Percentiles rank a stretch among this genome's conserved stretches.
Conservation (phyloP, 2,113 vertebrate species). For the Pangasianodon gigas region DNA sequence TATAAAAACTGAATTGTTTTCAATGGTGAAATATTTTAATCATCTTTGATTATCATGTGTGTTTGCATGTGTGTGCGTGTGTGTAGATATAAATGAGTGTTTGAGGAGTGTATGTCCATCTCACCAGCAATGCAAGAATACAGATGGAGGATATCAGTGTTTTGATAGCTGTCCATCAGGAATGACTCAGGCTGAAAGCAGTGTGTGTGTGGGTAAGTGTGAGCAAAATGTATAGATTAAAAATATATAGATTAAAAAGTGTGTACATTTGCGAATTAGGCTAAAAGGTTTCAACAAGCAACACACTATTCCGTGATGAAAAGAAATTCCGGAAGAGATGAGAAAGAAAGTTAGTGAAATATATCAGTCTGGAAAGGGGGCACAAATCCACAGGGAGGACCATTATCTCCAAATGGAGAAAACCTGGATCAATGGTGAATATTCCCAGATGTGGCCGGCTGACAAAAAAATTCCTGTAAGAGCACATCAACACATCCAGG, state of each 20-base stretch:
- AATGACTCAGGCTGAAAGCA: constrained; percentile 69
- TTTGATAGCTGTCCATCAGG: constrained; percentile 76
- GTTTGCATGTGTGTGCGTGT: constrained; percentile 39
- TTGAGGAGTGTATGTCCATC: constrained; percentile 72
- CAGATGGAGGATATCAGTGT: constrained; percentile 79
- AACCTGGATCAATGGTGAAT: background rate
- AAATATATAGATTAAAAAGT: background rate
- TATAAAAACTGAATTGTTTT: background rate
- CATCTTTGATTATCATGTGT: background rate
- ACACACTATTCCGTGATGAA: background rate
- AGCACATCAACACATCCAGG: no score
- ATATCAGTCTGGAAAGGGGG: background rate
- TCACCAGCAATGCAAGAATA: constrained; percentile 79
- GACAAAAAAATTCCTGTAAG: no score
- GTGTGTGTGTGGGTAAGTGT: constrained; percentile 71
- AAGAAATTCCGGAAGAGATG: background rate
- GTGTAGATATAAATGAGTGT: constrained; percentile 79
- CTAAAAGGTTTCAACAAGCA: background rate
- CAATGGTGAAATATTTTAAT: background rate
- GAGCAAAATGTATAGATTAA: background rate
- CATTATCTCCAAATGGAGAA: background rate
- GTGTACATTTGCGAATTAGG: background rate
- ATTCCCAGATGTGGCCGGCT: background rate
- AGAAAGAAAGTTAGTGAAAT: background rate
- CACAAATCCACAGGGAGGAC: background rate